Evolutionary conservation across 2,888 invertebrate species (phyloP).

Genomic region (Pilophorus perplexus): DNA sequence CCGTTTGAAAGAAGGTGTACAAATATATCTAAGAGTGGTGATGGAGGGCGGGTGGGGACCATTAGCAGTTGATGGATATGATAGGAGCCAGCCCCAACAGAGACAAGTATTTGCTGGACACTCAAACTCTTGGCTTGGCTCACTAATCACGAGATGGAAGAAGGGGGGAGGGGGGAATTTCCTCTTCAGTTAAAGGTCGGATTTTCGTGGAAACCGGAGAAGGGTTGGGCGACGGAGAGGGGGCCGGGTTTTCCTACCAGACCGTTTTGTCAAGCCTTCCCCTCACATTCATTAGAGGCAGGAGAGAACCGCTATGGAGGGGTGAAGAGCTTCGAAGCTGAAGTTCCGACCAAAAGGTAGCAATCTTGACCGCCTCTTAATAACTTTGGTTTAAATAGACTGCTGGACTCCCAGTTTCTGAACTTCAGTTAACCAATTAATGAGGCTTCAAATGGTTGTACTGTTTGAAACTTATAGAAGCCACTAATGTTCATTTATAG

Average conservation of each 20-base stretch:
- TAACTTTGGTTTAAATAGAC: too few species aligned
- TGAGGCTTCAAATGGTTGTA: too few species aligned
- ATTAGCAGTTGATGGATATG: constrained; percentile 39
- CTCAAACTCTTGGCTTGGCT: constrained; percentile 24
- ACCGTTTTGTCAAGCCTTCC: constrained; percentile 15
- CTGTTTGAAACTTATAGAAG: too few species aligned
- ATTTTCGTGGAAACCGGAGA: background rate
- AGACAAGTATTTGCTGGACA: constrained; percentile 37
- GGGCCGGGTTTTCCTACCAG: too few species aligned
- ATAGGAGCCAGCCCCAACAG: constrained; percentile 20
- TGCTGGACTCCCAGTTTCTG: too few species aligned
- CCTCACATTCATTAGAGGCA: constrained; percentile 19
- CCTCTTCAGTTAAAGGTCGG: constrained; percentile 9
- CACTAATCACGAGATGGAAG: constrained; percentile 36
- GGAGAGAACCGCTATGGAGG: too few species aligned
- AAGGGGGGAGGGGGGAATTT: too few species aligned
- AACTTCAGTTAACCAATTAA: too few species aligned
- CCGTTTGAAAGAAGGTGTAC: constrained; percentile 22
- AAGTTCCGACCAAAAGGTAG: background rate
- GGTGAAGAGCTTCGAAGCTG: too few species aligned
- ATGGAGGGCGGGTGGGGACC: constrained; percentile 4
- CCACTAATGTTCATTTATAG: too few species aligned
- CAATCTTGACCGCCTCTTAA: constrained; percentile 11
- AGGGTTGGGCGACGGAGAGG: too few species aligned
- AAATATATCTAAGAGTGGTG: background rate